Base-by-base conservation (phyloP, 2,888 invertebrate genomes). In the Leptinotarsa tumamoca region DNA sequence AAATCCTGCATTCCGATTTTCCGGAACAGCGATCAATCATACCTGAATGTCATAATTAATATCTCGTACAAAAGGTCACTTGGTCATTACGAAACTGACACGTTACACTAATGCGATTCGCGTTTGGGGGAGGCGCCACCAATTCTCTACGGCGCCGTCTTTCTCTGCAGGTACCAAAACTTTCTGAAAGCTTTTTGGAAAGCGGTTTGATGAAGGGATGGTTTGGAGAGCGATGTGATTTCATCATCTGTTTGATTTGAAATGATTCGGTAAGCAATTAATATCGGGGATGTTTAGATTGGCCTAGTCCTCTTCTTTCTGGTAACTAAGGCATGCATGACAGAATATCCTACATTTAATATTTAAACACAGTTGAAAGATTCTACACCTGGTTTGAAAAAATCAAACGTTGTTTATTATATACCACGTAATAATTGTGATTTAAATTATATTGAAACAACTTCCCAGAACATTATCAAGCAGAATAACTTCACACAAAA, bases 21-120 rank as follows among this genome's bases (percentile, higher is more conserved):
- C 17, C 61, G 49, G 15, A 70, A 70, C 70, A 23, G 13, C 50
- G 58, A 58, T 70, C 70, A 58, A 70, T 70, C 58, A 58, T 70
- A 70, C 70, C 70, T 70, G 70, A n/a, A 49, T 49, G 70, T 70
- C 70, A 70, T 61, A 61, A 70, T 49, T 56, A 49, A 70, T 58
- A 21, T 70, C 70, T 18, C 33, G 18, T 63, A 63, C 17, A 23
- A 63, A 49, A 70, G 23, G 70, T 70, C 70, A 49, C 27, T 27
- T 43, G 56, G 27, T 69, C 56, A 63, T 63, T 63, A 68, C n/a
- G 33, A 68, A 68, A 69, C 33, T 56, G 56, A 63, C 51, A 33
- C 54, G 69, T 43, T 21, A 18, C 54, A 56, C 69, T 69, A 69
- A 69, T 69, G 33, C 69, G 56, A 56, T 69, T 13, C 52, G 56